Evolutionary conservation across 2,113 vertebrate genomes (phyloP).

Genomic region (zebrafish (Danio rerio)): GRCz12tu NC_133200.1:32399001-32399500

Average conservation of each 20-base stretch:
- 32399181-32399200: constrained; percentile 7
- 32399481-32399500: too few species aligned
- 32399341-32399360: background rate
- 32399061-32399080: background rate
- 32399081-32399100: constrained; percentile 6
- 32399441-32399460: background rate
- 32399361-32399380: background rate
- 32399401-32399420: background rate
- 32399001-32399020: constrained; percentile 42
- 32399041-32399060: constrained; percentile 19
- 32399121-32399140: constrained; percentile 9
- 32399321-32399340: too few species aligned
- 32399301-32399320: too few species aligned
- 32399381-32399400: background rate
- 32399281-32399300: too few species aligned
- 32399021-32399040: constrained; percentile 35
- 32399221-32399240: background rate
- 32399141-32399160: constrained; percentile 18
- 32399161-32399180: background rate
- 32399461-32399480: too few species aligned
- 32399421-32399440: too few species aligned
- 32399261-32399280: too few species aligned
- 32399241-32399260: background rate
- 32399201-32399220: background rate
- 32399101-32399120: background rate